Evolutionary conservation across 2,113 vertebrate genomes (phyloP).

Genomic region (Regulus satrapa): DNA sequence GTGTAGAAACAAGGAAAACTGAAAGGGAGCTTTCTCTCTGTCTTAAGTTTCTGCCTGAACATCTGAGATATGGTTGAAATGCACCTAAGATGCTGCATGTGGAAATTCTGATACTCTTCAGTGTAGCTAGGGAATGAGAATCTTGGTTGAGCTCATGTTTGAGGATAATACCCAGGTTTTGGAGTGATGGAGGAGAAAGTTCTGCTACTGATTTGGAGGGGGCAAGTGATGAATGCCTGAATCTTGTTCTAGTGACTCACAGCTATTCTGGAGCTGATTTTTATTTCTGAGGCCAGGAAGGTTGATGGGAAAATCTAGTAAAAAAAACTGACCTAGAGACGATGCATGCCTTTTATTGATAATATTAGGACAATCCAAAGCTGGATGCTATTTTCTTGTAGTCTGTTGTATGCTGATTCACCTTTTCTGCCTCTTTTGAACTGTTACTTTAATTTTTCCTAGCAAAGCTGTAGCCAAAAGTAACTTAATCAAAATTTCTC

Average conservation of each 20-base stretch:
- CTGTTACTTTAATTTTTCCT: not conserved
- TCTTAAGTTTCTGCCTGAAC: not conserved
- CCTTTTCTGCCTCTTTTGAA: not conserved
- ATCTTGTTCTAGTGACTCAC: not conserved
- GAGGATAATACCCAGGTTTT: not conserved
- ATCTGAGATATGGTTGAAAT: not conserved
- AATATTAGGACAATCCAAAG: not conserved
- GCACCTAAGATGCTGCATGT: not conserved
- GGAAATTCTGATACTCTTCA: not conserved
- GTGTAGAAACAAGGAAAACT: not conserved
- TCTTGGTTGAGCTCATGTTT: not conserved
- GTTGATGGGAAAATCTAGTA: not conserved
- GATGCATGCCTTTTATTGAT: not conserved
- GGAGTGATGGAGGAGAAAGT: not conserved
- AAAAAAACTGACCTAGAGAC: not conserved
- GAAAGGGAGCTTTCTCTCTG: not conserved
- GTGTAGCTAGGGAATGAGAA: not conserved
- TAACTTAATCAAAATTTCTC: not conserved
- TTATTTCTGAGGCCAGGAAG: not conserved
- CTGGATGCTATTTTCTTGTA: not conserved
- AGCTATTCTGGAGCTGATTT: not conserved
- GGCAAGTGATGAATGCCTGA: not conserved
- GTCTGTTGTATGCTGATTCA: not conserved
- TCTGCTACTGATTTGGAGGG: not conserved
- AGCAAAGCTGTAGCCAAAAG: not conserved